phyloP scores from a whole-genome alignment of 2,888 invertebrate species.

The Microplitis manilae region DNA sequence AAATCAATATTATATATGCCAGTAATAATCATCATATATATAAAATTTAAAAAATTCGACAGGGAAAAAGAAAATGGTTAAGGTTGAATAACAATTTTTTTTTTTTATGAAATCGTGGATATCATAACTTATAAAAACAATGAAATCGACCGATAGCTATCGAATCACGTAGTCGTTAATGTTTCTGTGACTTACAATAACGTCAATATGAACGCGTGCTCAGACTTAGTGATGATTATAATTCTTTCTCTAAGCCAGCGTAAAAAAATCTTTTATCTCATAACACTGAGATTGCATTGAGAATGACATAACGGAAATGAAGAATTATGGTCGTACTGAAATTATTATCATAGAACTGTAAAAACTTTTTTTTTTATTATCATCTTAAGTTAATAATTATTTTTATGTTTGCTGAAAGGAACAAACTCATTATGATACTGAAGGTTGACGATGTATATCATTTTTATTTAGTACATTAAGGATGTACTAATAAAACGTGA shows the following conservation, averaged over 20 bases:
- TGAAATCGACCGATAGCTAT: conserved; percentile 36
- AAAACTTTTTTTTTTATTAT: neutral
- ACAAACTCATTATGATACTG: neutral
- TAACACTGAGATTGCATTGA: neutral
- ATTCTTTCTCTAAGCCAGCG: neutral
- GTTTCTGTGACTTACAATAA: conserved; percentile 5
- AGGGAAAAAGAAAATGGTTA: neutral
- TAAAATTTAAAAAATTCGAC: no score
- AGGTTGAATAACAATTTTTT: neutral
- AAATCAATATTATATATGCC: neutral
- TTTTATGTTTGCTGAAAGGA: neutral
- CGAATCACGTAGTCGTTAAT: conserved; percentile 32
- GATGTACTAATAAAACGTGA: neutral
- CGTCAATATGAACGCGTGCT: neutral
- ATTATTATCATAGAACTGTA: neutral
- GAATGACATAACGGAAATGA: conserved; percentile 5
- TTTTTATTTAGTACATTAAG: neutral
- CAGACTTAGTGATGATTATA: neutral
- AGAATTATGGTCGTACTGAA: neutral
- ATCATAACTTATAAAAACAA: conserved; percentile 33
- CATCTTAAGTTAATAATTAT: neutral
- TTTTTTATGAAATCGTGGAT: neutral
- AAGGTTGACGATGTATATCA: neutral
- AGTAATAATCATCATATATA: no score
- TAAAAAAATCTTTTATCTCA: neutral